These are phyloP conservation scores for Coelopa pilipes DNA, from an alignment of 2,888 invertebrate genomes.

Conservation along the genomic window DNA sequence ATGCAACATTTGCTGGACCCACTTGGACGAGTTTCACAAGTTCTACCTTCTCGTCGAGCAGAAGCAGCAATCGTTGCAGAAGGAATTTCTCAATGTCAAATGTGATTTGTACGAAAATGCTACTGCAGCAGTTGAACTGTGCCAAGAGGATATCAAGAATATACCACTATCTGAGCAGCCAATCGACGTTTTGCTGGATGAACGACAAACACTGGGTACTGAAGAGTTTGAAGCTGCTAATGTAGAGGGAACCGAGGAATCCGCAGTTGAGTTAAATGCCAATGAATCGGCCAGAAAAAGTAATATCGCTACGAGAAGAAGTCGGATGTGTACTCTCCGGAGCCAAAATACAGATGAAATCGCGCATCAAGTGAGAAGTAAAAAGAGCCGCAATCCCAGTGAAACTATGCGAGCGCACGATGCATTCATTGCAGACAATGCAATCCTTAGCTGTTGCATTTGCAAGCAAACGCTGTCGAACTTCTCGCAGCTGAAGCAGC, in stretches of 20 bases:
- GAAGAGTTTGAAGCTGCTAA: background rate
- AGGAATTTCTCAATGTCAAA: background rate
- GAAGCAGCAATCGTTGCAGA: slow-evolving; percentile 42
- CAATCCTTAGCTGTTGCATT: slow-evolving; percentile 32
- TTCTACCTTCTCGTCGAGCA: slow-evolving; percentile 44
- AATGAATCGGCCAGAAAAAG: no score
- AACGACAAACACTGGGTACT: background rate
- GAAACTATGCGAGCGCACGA: slow-evolving; percentile 23
- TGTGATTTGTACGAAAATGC: background rate
- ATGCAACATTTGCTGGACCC: slow-evolving; percentile 45
- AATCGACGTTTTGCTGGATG: background rate
- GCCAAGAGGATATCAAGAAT: background rate
- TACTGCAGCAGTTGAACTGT: no score
- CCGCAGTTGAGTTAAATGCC: no score
- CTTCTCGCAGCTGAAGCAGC: slow-evolving; percentile 51
- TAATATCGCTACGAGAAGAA: background rate
- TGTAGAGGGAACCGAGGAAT: background rate
- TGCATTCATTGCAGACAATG: slow-evolving; percentile 36
- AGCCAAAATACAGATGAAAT: background rate
- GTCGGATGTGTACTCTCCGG: background rate
- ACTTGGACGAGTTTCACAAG: slow-evolving; percentile 45
- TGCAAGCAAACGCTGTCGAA: slow-evolving; percentile 26
- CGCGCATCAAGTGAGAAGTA: background rate
- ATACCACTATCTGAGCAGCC: background rate
- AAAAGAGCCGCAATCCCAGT: slow-evolving; percentile 5